Evolutionary conservation across 2,113 vertebrate genomes (phyloP).

Genomic region (Sterrhoptilus dennistouni): DNA sequence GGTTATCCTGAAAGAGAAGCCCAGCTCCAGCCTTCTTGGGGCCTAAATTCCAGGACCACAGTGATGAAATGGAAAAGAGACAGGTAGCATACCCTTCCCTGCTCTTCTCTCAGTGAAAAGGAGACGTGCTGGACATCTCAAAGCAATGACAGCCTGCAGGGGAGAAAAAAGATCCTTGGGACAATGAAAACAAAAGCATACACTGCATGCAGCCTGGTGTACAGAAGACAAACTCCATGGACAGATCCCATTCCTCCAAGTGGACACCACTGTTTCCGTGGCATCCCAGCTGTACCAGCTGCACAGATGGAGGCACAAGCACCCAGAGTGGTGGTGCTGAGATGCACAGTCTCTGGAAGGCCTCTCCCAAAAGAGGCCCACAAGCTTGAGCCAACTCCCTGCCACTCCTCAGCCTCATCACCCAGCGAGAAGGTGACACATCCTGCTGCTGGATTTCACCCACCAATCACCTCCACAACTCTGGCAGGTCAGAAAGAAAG

Average conservation of each 20-base stretch:
- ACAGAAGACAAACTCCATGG: background rate
- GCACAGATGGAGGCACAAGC: accelerated
- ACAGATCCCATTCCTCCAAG: background rate
- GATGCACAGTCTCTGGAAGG: background rate
- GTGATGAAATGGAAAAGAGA: background rate
- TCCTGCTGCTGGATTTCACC: background rate
- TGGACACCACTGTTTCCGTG: background rate
- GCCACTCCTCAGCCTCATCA: background rate
- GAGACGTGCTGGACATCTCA: background rate
- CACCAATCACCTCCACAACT: background rate
- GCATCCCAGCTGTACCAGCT: accelerated
- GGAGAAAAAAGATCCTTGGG: background rate
- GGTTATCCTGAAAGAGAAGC: background rate
- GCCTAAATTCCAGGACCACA: background rate
- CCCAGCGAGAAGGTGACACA: accelerated
- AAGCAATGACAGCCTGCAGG: background rate
- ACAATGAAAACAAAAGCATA: background rate
- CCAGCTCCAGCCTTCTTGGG: background rate
- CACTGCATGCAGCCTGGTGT: background rate
- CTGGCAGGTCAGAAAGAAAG: background rate
- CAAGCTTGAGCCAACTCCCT: background rate
- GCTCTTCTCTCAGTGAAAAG: background rate
- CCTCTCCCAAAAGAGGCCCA: background rate
- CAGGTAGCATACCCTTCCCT: background rate
- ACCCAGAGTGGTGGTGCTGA: background rate